These are phyloP conservation scores for Embiotoca jacksoni DNA, from an alignment of 2,113 vertebrate species.

Conservation along the genomic window DNA sequence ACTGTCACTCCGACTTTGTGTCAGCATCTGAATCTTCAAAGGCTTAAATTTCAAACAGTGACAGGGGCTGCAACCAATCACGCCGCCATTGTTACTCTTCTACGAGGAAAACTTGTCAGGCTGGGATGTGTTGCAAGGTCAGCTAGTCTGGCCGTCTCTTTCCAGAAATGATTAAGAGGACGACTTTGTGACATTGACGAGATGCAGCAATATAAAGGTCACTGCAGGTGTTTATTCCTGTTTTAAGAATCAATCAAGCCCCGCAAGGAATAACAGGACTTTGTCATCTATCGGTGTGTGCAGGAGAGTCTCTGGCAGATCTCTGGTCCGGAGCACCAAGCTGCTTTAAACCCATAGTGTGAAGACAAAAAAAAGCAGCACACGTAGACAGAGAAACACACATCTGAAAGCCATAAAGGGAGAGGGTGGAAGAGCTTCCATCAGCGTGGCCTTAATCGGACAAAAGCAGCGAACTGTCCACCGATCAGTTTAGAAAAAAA, in stretches of 20 bases:
- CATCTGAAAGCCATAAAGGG: conserved; percentile 70
- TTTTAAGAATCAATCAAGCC: conserved; percentile 44
- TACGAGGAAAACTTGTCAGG: conserved; percentile 43
- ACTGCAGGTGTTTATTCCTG: conserved; percentile 48
- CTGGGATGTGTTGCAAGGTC: conserved; percentile 47
- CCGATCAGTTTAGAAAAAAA: neutral
- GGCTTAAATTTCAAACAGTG: conserved; percentile 65
- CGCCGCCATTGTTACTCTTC: conserved; percentile 61
- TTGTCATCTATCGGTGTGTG: conserved; percentile 51
- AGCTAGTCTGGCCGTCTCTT: conserved; percentile 29
- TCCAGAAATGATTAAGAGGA: conserved; percentile 30
- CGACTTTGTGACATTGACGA: conserved; percentile 31
- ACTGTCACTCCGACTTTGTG: conserved; percentile 56
- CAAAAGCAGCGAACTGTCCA: neutral
- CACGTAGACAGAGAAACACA: conserved; percentile 48
- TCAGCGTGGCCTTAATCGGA: neutral
- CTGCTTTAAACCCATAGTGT: conserved; percentile 63
- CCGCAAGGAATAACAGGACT: conserved; percentile 48
- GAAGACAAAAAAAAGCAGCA: conserved; percentile 40
- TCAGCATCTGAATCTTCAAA: conserved; percentile 71
- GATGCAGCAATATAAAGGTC: neutral
- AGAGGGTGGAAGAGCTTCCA: conserved; percentile 26
- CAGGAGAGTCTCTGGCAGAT: conserved; percentile 42
- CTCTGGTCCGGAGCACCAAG: conserved; percentile 47
- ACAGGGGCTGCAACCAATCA: conserved; percentile 74